phyloP scores from a whole-genome alignment of 2,113 vertebrate species.

The Rhipidura dahli region DNA sequence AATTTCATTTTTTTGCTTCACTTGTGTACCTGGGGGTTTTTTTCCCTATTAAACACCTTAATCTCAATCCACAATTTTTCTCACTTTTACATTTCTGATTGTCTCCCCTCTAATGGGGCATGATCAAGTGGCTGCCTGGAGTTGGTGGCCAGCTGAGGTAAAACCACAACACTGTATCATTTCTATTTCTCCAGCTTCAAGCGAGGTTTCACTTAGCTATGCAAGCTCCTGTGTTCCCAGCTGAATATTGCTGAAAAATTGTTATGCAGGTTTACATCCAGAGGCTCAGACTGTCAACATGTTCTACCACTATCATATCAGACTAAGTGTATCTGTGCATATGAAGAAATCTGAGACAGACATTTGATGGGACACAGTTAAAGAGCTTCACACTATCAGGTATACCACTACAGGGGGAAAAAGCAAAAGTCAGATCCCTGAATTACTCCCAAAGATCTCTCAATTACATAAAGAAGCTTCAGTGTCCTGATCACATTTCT shows the following conservation, averaged over 20 bases:
- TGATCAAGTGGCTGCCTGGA: no score
- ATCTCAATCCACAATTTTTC: background rate
- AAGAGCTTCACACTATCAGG: background rate
- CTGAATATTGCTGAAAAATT: background rate
- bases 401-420: background rate
- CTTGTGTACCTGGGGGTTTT: background rate
- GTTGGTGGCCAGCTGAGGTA: background rate
- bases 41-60: background rate
- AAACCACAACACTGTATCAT: background rate
- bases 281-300: background rate
- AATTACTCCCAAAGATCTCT: background rate
- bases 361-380: background rate
- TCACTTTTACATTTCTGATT: background rate
- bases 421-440: background rate
- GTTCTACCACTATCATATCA: background rate
- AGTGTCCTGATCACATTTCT: rapidly evolving
- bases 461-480: background rate
- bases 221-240: background rate
- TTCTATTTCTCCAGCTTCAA: background rate
- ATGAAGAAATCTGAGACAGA: background rate
- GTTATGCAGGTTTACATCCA: background rate
- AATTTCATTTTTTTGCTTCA: background rate
- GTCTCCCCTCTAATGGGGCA: no score
- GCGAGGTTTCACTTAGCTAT: background rate
- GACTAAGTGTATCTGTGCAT: background rate